Base-by-base conservation (phyloP, 2,113 vertebrate species). In the Pardalotus punctatus region DNA sequence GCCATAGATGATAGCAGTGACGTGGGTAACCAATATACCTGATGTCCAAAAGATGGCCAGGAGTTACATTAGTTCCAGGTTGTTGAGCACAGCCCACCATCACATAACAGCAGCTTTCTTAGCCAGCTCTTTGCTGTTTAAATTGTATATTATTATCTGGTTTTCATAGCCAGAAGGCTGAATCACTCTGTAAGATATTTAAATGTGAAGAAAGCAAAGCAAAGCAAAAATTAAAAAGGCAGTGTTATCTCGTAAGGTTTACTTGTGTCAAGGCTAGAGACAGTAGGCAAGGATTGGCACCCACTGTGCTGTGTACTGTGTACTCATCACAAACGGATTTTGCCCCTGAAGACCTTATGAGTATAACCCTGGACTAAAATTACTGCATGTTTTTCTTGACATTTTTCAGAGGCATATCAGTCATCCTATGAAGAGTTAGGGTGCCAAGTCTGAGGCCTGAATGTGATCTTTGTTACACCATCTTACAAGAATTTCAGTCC, bases 401-500 rank as follows among this genome's bases (percentile, higher is more conserved):
- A 31, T 94, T 96, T 86, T 92, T 92, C 67, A 78, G 69, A 94
- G 48, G 40, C 79, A 47, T 71, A 47, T 81, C 76, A 64, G 33
- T 78, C 69, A 48, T 56, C 48, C 69, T 60, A 9, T 66, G 91
- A 74, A 76, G 66, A 87, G 70, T 61, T 69, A 36, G 70, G 57
- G 53, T 88, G 93, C 89, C 53, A 69, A 96, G 33, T 79, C 58
- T 21, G 62, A 69, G 42, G 87, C 33, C 62, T 91, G 93, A 96
- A 95, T 95, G 62, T 42, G 58, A 67, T 94, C 91, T 96, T 96
- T 95, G 95, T 97, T 95, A 82, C 3, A 4, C 84, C 54, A 12
- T 85, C 57, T 91, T 89, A 31, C 58, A 90, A 77, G 84, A 95
- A 96, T 93, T 91, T 90, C 71, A 60, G 65, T 51, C 64, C 81